These are phyloP conservation scores for Oenanthe melanoleuca DNA, from an alignment of 2,113 vertebrate species.

Conservation along the genomic window DNA sequence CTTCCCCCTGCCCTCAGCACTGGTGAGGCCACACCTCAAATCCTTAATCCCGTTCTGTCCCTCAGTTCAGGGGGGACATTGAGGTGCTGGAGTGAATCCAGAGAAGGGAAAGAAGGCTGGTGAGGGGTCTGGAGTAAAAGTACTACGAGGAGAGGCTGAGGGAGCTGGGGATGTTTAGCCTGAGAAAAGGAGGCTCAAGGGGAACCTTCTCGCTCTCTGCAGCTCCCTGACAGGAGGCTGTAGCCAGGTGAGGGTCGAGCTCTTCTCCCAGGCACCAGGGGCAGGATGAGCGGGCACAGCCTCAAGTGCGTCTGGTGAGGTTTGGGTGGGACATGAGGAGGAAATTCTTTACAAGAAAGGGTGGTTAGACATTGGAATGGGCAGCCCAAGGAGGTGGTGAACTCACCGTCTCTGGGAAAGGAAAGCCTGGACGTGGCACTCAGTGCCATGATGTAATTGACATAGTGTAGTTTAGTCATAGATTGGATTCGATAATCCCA, in stretches of 20 bases:
- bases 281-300: neutral
- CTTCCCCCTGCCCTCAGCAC: too few species aligned
- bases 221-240: accelerated
- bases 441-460: neutral
- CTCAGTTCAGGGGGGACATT: neutral
- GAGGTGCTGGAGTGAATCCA: neutral
- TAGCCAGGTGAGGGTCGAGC: neutral
- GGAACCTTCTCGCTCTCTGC: too few species aligned
- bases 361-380: neutral
- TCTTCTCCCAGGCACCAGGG: neutral
- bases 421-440: neutral
- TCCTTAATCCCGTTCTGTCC: neutral
- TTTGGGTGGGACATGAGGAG: neutral
- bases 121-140: neutral
- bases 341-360: neutral
- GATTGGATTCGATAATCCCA: neutral
- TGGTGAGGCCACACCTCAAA: neutral
- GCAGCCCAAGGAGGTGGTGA: neutral
- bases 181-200: neutral
- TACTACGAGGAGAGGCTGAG: accelerated
- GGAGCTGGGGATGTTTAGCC: neutral
- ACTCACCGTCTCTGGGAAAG: neutral
- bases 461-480: neutral
- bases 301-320: neutral
- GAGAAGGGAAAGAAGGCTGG: too few species aligned